Evolutionary conservation across 2,888 invertebrate species (phyloP).

Genomic region (Ectemnius lituratus): DNA sequence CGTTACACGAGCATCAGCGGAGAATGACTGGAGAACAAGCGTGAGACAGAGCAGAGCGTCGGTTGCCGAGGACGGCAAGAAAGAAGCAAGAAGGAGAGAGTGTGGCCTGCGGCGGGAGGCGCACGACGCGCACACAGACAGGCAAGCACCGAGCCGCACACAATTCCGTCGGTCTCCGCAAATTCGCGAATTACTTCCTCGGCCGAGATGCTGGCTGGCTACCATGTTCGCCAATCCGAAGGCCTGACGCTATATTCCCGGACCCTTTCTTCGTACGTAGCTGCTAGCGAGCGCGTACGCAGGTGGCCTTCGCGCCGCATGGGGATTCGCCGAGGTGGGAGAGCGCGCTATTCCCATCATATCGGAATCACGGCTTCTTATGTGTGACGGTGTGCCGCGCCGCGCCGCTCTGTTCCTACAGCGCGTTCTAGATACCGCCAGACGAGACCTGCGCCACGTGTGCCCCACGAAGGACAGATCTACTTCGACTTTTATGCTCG

Average conservation of each 20-base stretch:
- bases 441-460: no score
- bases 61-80: not conserved
- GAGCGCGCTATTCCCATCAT: slow-evolving; percentile 7
- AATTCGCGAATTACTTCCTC: slow-evolving; percentile 69
- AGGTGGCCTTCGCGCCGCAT: not conserved
- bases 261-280: slow-evolving; percentile 59
- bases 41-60: not conserved
- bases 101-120: not conserved
- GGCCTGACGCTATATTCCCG: slow-evolving; percentile 68
- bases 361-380: no score
- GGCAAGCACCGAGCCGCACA: not conserved
- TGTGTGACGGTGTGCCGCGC: no score
- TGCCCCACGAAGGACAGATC: no score
- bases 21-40: not conserved
- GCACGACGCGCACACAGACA: not conserved
- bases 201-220: slow-evolving; percentile 61
- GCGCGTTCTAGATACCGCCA: no score
- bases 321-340: not conserved
- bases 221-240: slow-evolving; percentile 73
- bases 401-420: no score
- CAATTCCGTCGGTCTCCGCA: slow-evolving; percentile 13
- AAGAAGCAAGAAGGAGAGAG: not conserved
- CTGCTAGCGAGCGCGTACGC: slow-evolving; percentile 12
- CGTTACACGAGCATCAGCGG: no score
- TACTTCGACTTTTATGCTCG: no score